Base-by-base conservation (phyloP, 30 jellyfish, hydroid and myxozoan genomes). In the Aurelia sp. region DNA sequence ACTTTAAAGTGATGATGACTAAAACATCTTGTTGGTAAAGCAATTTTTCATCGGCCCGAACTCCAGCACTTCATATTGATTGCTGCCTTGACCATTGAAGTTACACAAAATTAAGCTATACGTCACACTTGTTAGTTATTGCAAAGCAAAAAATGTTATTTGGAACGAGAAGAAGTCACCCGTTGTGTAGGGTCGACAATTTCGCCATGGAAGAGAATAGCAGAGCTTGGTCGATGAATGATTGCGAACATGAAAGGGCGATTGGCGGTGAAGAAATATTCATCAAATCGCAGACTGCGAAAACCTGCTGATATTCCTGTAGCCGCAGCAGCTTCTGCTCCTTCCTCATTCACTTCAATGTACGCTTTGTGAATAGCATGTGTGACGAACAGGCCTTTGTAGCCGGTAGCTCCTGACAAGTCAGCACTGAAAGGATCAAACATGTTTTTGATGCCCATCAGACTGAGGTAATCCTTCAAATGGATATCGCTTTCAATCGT, bases 301-400 rank as follows among this genome's bases (percentile, higher is more conserved):
- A 69, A 82, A 10, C 69, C 44, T 4, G 91, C 79, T 4, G 58
- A 27, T 18, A 82, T 71, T 16, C 91, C 91, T 6, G 91, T 70
- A 59, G 96, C 96, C 8, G 96, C 96, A 19, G 96, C 96, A 12
- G 96, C 96, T 55, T 87, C 96, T 9, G 96, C 57, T 33, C 96
- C 96, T 13, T 77, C 87, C 53, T 87, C 96, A 44, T 87, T 87
- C 81, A 87, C 96, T 31, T 77, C 96, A 15, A 87, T 41, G 41
- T 16, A 78, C 30, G 91, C 86, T 27, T 87, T 73, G 87, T 87
- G 96, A 13, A 79, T 87, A 75, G 87, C 89, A 58, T 87, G 87
- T 55, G 91, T 53, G n/a, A 87, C 89, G 22, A 52, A 87, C 63
- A 87, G 50, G 3, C 91, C 84, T 70, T 59, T 57, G 77, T 66